Conservation (phyloP, 2,797 vertebrate genomes). For the Mionectes olivaceus region DNA sequence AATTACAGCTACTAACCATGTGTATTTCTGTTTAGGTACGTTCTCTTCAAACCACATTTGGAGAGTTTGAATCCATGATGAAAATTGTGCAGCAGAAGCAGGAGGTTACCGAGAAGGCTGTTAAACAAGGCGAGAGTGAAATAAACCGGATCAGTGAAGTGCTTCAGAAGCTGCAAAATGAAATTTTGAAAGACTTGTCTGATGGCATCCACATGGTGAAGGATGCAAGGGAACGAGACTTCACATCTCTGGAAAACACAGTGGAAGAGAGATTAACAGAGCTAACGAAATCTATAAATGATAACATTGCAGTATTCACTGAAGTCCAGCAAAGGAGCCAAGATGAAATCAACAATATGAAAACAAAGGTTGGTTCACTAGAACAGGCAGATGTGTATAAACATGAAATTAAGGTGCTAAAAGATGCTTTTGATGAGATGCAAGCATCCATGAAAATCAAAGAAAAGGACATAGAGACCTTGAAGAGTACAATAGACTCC, state of each 20-base stretch:
- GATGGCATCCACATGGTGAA: conserved; percentile 91
- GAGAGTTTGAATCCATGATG: conserved; percentile 85
- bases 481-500: conserved; percentile 84
- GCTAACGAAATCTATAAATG: conserved; percentile 89
- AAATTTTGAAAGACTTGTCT: conserved; percentile 90
- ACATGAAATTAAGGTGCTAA: conserved; percentile 83
- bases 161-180: conserved; percentile 93
- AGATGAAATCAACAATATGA: conserved; percentile 87
- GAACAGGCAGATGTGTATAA: conserved; percentile 75
- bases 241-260: conserved; percentile 89
- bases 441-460: conserved; percentile 74
- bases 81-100: conserved; percentile 86
- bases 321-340: conserved; percentile 88
- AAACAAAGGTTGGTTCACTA: conserved; percentile 82
- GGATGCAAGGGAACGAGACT: conserved; percentile 89
- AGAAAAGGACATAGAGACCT: conserved; percentile 77
- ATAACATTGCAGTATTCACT: conserved; percentile 89
- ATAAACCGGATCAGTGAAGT: conserved; percentile 88
- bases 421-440: conserved; percentile 79
- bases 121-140: conserved; percentile 88
- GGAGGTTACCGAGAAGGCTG: conserved; percentile 80
- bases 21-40: conserved; percentile 82
- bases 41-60: conserved; percentile 82
- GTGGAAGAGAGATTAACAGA: conserved; percentile 92
- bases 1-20: neutral